A percentile compares a stretch with the other conserved stretches of the same genome.
Conservation (phyloP, 2,113 vertebrate genomes). For the Vombatus ursinus region DNA sequence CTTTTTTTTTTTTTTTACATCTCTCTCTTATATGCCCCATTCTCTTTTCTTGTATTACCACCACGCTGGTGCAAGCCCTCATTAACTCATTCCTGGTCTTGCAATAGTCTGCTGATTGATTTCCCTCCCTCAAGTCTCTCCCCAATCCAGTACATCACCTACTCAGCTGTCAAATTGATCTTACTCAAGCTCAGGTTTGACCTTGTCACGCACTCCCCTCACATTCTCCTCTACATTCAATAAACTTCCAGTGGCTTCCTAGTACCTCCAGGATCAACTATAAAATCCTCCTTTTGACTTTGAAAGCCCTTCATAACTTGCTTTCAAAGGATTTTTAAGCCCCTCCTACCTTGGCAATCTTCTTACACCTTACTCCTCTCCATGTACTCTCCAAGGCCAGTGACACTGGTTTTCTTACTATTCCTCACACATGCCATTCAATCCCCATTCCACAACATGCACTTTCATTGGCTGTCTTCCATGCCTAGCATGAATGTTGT, state of each 20-base stretch:
- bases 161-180: neutral
- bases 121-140: neutral
- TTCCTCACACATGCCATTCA: neutral
- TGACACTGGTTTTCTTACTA: neutral
- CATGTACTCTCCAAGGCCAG: neutral
- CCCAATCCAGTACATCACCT: neutral
- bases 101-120: too few relatives aligned
- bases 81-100: too few relatives aligned
- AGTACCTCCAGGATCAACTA: neutral
- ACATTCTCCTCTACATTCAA: neutral
- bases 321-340: neutral
- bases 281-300: neutral
- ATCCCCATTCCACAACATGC: neutral
- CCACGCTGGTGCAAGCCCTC: too few relatives aligned
- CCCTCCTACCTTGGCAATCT: neutral
- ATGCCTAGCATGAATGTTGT: neutral
- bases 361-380: neutral
- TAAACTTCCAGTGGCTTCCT: neutral
- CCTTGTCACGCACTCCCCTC: neutral
- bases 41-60: too few relatives aligned
- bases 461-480: neutral
- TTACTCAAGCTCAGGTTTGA: neutral
- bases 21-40: too few relatives aligned
- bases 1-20: too few relatives aligned
- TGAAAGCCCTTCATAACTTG: neutral